Percentiles rank a stretch among this genome's conserved stretches.
phyloP scores from a whole-genome alignment of 2,888 invertebrate species.

The Thera obeliscata region DNA sequence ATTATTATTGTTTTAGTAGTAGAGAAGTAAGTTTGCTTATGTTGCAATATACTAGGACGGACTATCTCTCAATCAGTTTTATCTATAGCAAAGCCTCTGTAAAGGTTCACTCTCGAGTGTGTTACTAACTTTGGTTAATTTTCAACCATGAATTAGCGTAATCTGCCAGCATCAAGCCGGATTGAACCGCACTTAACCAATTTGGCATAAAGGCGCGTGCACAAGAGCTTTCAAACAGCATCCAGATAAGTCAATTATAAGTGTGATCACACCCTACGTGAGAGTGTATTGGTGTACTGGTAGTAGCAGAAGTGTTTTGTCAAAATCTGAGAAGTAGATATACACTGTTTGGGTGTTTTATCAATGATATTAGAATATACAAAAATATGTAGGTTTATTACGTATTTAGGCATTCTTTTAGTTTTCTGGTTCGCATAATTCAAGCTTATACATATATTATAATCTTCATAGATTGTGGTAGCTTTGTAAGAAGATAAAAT shows the following conservation, averaged over 20 bases:
- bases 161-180: slow-evolving; percentile 45
- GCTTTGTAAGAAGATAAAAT: too few species aligned
- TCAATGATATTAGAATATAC: too few species aligned
- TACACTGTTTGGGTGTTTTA: too few species aligned
- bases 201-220: slow-evolving; percentile 58
- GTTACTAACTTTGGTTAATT: slow-evolving; percentile 36
- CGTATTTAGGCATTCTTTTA: too few species aligned
- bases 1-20: too few species aligned
- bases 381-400: too few species aligned
- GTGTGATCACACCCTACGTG: slow-evolving; percentile 66
- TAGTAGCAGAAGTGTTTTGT: slow-evolving; percentile 37
- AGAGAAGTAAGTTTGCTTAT: neutral
- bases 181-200: slow-evolving; percentile 68
- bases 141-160: slow-evolving; percentile 47
- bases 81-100: neutral
- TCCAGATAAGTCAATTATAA: slow-evolving; percentile 80
- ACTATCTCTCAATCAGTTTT: neutral
- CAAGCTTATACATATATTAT: too few species aligned
- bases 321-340: too few species aligned
- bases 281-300: slow-evolving; percentile 46
- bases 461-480: too few species aligned
- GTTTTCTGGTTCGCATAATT: too few species aligned
- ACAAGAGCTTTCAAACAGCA: slow-evolving; percentile 57
- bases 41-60: neutral
- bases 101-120: neutral